Evolutionary conservation across 2,797 vertebrate genomes (phyloP).

Genomic region (Trachops cirrhosus): DNA sequence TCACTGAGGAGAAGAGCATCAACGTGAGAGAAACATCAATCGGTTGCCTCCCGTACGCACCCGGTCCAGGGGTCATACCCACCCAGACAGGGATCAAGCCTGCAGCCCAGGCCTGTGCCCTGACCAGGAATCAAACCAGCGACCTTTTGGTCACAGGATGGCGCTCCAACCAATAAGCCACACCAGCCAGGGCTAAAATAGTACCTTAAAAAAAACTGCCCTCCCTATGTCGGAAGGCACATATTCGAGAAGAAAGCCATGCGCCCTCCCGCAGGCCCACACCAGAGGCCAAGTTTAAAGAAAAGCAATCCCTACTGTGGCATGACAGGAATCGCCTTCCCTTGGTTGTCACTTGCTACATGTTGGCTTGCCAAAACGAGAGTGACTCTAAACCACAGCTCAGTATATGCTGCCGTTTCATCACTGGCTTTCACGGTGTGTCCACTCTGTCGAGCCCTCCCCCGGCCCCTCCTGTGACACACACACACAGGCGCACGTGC

Average conservation of each 20-base stretch:
- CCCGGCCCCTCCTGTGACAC: no score
- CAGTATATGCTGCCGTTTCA: background rate
- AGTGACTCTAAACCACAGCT: background rate
- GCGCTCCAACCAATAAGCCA: background rate
- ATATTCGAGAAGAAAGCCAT: background rate
- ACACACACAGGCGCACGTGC: rapidly evolving
- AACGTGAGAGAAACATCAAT: background rate
- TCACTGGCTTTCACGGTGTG: rapidly evolving
- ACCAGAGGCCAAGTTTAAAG: background rate
- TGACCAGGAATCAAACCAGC: no score
- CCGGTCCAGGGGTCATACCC: background rate
- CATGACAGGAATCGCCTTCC: background rate
- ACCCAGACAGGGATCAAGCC: no score
- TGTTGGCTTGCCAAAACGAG: background rate
- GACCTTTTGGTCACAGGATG: no score
- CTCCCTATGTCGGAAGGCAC: background rate
- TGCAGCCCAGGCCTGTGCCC: no score
- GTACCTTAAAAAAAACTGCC: background rate
- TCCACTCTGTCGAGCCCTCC: background rate
- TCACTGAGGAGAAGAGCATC: background rate
- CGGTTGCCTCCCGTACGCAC: background rate
- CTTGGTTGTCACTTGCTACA: no score
- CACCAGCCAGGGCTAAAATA: background rate
- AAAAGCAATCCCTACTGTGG: background rate
- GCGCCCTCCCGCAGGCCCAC: background rate